A percentile compares a stretch with the other conserved stretches of the same genome.
Evolutionary conservation across 2,113 vertebrate species (phyloP).

Genomic region (Isichthys henryi): DNA sequence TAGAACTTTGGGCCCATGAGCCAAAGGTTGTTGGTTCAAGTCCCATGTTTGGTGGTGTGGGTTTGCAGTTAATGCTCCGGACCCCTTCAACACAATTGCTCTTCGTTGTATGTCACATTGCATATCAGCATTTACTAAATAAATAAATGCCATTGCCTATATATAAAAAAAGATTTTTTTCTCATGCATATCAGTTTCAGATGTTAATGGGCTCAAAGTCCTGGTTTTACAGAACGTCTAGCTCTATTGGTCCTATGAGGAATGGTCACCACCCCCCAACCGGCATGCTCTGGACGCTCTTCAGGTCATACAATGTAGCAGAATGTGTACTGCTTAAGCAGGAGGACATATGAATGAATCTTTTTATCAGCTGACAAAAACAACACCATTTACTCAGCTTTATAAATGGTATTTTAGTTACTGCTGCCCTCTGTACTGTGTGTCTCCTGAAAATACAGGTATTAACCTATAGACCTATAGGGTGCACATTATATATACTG

Average conservation of each 20-base stretch:
- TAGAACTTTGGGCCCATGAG: neutral
- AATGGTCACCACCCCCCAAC: neutral
- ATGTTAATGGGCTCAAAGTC: neutral
- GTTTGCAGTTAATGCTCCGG: neutral
- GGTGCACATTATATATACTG: neutral
- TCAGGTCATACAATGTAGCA: neutral
- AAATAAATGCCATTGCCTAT: neutral
- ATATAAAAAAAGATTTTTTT: neutral
- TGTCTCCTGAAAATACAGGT: neutral
- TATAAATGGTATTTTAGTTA: neutral
- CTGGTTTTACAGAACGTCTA: neutral
- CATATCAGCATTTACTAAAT: neutral
- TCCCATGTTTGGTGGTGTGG: neutral
- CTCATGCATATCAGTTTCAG: neutral
- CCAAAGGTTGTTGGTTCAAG: neutral
- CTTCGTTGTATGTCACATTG: neutral
- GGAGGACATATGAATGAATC: neutral
- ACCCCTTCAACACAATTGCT: neutral
- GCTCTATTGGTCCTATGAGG: neutral
- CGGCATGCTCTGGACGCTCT: neutral
- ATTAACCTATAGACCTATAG: neutral
- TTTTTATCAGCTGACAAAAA: neutral
- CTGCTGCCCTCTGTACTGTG: neutral
- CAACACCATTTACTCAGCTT: neutral
- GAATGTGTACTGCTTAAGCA: neutral